These are phyloP conservation scores for Gonocerus acuteangulatus DNA, from an alignment of 2,888 invertebrate genomes.

Conservation along the genomic window DNA sequence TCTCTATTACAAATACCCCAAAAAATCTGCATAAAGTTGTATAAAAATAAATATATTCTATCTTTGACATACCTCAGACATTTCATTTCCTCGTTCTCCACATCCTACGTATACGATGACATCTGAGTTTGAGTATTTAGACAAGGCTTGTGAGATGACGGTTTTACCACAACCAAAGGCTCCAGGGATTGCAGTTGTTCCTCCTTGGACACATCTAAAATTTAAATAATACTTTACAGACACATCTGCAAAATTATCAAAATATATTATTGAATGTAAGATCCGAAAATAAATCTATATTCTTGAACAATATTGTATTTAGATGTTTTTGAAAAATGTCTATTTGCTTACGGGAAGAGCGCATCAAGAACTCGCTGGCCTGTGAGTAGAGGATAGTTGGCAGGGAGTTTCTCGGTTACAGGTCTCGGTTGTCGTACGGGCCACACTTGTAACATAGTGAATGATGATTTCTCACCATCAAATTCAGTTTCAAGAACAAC, in stretches of 20 bases:
- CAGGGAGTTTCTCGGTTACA: slow-evolving; percentile 93
- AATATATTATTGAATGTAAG: neutral
- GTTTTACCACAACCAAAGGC: slow-evolving; percentile 99
- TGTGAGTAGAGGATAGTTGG: slow-evolving; percentile 95
- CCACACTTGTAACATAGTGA: slow-evolving; percentile 98
- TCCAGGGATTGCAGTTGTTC: slow-evolving; percentile 97
- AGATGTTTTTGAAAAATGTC: too few species aligned
- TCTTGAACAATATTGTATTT: too few species aligned
- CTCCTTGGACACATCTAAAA: slow-evolving; percentile 88
- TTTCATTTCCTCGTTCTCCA: slow-evolving; percentile 99
- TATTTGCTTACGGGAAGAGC: slow-evolving; percentile 78
- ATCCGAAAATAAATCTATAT: too few species aligned
- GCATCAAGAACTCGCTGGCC: slow-evolving; percentile 98
- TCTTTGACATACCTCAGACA: slow-evolving; percentile 85
- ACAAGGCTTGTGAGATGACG: slow-evolving; percentile 97
- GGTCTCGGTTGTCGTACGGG: slow-evolving; percentile 97
- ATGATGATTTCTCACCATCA: slow-evolving; percentile 86
- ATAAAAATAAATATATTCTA: too few species aligned
- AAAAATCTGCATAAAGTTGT: too few species aligned
- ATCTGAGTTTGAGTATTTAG: slow-evolving; percentile 99
- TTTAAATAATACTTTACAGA: too few species aligned
- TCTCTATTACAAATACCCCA: too few species aligned
- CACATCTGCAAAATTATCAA: neutral
- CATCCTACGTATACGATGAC: slow-evolving; percentile 99
- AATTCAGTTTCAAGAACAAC: slow-evolving; percentile 97